These are phyloP conservation scores for Carollia perspicillata DNA, from an alignment of 2,113 vertebrate species.

Conservation along the genomic window DNA sequence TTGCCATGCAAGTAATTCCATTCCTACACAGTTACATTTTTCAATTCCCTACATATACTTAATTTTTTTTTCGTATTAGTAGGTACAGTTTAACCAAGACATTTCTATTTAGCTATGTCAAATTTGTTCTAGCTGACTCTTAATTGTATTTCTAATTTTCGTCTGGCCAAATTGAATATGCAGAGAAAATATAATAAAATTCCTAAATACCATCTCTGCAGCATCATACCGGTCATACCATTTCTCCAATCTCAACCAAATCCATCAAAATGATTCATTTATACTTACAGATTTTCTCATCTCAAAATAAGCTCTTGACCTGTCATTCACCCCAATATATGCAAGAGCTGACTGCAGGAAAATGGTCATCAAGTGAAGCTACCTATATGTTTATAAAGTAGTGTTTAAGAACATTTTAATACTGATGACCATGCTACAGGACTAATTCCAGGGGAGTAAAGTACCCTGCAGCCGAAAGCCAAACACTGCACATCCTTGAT, in stretches of 20 bases:
- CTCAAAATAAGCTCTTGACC: conserved; percentile 32
- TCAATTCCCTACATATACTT: conserved; percentile 44
- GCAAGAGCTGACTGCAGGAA: background rate
- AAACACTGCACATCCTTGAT: background rate
- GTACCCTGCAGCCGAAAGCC: background rate
- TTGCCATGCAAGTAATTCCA: conserved; percentile 63
- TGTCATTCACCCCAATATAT: background rate
- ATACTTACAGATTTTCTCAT: background rate
- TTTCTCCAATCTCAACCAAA: background rate
- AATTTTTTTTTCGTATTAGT: conserved; percentile 40
- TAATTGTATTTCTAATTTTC: conserved; percentile 56
- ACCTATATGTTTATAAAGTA: background rate
- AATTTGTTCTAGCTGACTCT: conserved; percentile 50
- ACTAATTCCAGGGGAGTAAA: background rate
- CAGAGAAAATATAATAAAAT: conserved; percentile 44
- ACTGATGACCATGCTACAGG: background rate
- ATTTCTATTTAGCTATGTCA: conserved; percentile 54
- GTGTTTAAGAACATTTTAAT: background rate
- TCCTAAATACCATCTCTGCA: conserved; percentile 53
- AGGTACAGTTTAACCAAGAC: conserved; percentile 29
- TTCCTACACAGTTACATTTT: conserved; percentile 40
- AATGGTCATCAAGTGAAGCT: conserved; percentile 11
- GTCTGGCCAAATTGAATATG: conserved; percentile 44
- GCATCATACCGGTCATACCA: background rate
- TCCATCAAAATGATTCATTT: conserved; percentile 10